Conservation (phyloP, 2,113 vertebrate species). For the Mesocricetus auratus region DNA sequence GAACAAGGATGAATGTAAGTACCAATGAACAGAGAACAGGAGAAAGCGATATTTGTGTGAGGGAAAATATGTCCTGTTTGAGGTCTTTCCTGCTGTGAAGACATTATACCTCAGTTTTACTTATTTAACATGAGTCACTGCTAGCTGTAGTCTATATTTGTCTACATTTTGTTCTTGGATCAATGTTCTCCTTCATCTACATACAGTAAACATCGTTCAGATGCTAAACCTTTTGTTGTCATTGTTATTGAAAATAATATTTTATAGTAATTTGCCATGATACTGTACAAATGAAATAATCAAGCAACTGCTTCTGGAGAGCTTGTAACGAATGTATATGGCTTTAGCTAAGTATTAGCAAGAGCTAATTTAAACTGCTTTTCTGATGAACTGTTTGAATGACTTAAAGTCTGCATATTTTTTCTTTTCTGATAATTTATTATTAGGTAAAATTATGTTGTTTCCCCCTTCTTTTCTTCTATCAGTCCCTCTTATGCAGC, state of each 20-base stretch:
- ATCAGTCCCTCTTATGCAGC: background rate
- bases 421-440: background rate
- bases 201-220: background rate
- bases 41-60: background rate
- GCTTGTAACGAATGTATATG: background rate
- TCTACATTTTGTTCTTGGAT: background rate
- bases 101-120: background rate
- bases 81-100: background rate
- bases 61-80: background rate
- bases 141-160: background rate
- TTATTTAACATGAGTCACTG: background rate
- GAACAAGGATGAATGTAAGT: background rate
- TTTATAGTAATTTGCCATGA: background rate
- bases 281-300: background rate
- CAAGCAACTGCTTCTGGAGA: background rate
- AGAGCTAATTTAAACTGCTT: background rate
- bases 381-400: background rate
- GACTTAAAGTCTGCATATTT: background rate
- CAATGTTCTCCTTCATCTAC: background rate
- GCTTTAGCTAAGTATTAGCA: background rate
- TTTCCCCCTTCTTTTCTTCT: background rate
- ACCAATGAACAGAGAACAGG: background rate
- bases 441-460: background rate
- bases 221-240: background rate
- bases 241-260: background rate